Base-by-base conservation (phyloP, 2,797 vertebrate species). In the Gouania willdenowi region DNA sequence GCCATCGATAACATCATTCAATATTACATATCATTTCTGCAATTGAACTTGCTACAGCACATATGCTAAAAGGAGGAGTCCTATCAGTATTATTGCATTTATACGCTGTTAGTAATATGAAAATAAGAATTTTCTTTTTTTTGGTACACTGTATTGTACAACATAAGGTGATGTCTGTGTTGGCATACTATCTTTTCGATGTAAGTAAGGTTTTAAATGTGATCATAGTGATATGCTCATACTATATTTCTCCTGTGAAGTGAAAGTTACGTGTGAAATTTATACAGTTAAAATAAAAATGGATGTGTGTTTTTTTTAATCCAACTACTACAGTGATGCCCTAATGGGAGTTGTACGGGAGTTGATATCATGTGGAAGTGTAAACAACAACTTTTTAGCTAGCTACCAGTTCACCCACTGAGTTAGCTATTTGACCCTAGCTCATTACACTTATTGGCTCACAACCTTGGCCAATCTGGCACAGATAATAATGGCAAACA, bases 21-120 rank as follows among this genome's bases (percentile, higher is more conserved):
- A 71, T 45, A 70, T 65, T 32, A 51, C 47, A 75, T 75, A 75
- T 75, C 20, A 46, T 71, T 50, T 43, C 74, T 71, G 55, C 71
- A 50, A 60, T 63, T 77, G 71, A 68, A 78, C 66, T 70, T 78
- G 77, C 82, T 83, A 86, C 80, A 78, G 67, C 62, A 82, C 71
- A 56, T 75, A 76, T 84, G 81, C 84, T 84, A 87, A 89, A 86
- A n/a, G 78, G 62, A 85, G 68, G 69, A 83, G 54, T 80, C 67
- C 82, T 88, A 85, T 71, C 75, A 75, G 83, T 87, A 86, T 91
- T 91, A 91, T 91, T 91, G 89, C 89, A 91, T 90, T 89, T 85
- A 91, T 91, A 91, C 89, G 89, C 89, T 88, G 84, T 88, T 88
- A 73, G 85, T 82, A 81, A 85, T 72, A 88, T 83, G 83, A 81